A percentile compares a stretch with the other conserved stretches of the same genome.
These are phyloP conservation scores for Hydrochoerus hydrochaeris DNA, from an alignment of 2,113 vertebrate genomes.

Conservation along the genomic window DNA sequence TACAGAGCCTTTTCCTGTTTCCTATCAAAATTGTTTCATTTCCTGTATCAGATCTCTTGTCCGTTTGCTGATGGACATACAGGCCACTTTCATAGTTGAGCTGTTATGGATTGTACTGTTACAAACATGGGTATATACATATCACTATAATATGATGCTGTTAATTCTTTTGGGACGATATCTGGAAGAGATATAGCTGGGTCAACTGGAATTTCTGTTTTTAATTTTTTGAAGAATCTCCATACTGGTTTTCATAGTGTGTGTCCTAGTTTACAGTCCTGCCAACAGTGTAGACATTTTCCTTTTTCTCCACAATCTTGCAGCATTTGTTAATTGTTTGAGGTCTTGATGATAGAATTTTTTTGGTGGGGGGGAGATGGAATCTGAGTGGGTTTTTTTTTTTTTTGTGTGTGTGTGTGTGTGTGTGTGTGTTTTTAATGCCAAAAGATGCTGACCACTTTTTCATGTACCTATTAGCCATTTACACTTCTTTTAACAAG, in stretches of 20 bases:
- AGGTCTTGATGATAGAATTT: not conserved
- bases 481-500: not conserved
- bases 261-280: not conserved
- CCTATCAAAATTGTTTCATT: not conserved
- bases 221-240: not conserved
- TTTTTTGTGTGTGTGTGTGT: not conserved
- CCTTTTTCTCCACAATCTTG: not conserved
- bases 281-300: not conserved
- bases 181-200: not conserved
- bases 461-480: not conserved
- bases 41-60: not conserved
- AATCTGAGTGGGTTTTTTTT: not conserved
- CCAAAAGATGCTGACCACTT: not conserved
- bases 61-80: not conserved
- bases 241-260: not conserved
- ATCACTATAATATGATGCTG: not conserved
- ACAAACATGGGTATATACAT: not conserved
- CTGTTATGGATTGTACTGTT: not conserved
- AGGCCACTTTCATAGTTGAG: not conserved
- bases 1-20: not conserved
- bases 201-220: not conserved
- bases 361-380: not conserved
- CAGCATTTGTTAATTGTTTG: not conserved
- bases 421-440: not conserved
- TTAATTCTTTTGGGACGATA: not conserved